Evolutionary conservation across 1,140 invertebrate species (phyloP), one percentile per base, ranked within the genome.

Genomic region (Drosophila azteca): DNA sequence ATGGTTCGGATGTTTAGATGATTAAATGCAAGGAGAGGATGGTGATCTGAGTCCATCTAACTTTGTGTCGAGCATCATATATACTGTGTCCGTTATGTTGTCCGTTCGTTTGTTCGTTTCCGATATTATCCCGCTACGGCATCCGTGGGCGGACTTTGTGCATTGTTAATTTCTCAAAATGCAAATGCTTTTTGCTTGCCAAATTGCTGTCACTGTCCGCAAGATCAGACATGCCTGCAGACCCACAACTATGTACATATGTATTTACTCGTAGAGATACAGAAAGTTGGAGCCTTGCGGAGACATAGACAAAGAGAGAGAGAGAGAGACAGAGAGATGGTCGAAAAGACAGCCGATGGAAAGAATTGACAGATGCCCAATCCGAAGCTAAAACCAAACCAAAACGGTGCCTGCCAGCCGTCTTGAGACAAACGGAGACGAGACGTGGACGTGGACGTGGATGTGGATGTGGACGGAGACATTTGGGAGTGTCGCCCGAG

Each of bases 401-500:
- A 26, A 26, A 50, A 64, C 66, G 66, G 66, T 69, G 52, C 39
- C 39, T 69, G 66, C 49, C 57, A 53, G 53, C 26, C 13, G 51
- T 39, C 45, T 20, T 11, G 11, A 22, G 45, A 17, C 17, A 54
- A 66, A 46, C 49, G 65, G 29, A 26, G 61, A 66, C 41, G 41
- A 13, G 11, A 46, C 41, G 20, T 35, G 51, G 20, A 46, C 41
- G 20, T 35, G 51, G 20, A 20, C 17, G 17, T 20, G 8, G 11
- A 46, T 29, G 20, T 35, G 51, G 11, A 46, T 29, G 20, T 24
- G 45, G 20, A 55, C 63, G 35, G 22, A 59, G 68, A 52, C 66
- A 52, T 35, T 71, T 69, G 81, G 82, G 81, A 82, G 78, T 87
- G 81, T 87, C 81, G 81, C 81, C 82, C 64, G 53, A 60, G 77